Conservation (phyloP, 2,797 vertebrate species). For the Coregonus suidteri region DNA sequence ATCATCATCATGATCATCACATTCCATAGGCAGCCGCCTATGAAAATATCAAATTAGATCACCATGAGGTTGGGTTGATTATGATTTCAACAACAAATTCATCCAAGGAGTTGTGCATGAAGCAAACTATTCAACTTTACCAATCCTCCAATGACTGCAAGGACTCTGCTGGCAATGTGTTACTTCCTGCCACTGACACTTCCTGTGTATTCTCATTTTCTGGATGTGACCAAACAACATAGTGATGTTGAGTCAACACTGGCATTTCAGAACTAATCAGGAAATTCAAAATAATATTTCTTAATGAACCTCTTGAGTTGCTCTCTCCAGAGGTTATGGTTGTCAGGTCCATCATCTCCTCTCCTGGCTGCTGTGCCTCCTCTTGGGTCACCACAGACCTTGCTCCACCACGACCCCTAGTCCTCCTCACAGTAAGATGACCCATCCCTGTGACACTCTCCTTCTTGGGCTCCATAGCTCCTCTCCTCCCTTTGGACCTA, state of each 20-base stretch:
- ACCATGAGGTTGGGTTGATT: slow-evolving; percentile 6
- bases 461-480: neutral
- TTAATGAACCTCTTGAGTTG: slow-evolving; percentile 15
- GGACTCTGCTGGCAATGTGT: neutral
- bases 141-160: slow-evolving; percentile 1
- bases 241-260: neutral
- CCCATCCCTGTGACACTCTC: neutral
- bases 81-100: neutral
- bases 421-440: neutral
- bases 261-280: neutral
- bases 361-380: neutral
- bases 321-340: neutral
- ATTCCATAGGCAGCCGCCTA: slow-evolving; percentile 4
- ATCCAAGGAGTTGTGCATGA: neutral
- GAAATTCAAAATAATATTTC: neutral
- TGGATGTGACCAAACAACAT: neutral
- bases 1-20: neutral
- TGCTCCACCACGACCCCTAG: neutral
- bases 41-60: neutral
- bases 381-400: neutral
- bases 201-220: slow-evolving; percentile 6
- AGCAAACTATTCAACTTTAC: slow-evolving; percentile 26
- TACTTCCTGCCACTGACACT: slow-evolving; percentile 27
- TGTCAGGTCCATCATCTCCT: neutral
- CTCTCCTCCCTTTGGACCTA: slow-evolving; percentile 9